These are phyloP conservation scores for Lasioglossum pauxillum DNA, from an alignment of 2,888 invertebrate genomes.

Conservation along the genomic window DNA sequence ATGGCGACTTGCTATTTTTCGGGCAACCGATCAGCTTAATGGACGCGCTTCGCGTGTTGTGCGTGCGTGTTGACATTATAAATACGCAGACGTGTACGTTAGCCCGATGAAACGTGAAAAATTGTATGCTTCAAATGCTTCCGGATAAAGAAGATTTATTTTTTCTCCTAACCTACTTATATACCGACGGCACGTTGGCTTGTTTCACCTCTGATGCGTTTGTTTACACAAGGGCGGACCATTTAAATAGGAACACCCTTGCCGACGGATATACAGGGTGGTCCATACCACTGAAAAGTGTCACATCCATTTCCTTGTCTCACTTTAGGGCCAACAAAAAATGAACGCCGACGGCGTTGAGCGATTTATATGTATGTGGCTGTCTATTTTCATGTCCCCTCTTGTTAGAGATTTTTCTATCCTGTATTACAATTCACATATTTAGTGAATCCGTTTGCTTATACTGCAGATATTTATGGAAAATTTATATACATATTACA, in stretches of 20 bases:
- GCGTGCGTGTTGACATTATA: constrained; percentile 13
- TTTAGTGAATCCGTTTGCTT: not conserved
- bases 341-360: not conserved
- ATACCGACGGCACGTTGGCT: constrained; percentile 11
- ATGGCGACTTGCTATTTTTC: not conserved
- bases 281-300: not conserved
- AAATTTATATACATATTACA: not conserved
- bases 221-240: constrained; percentile 22
- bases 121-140: constrained; percentile 20
- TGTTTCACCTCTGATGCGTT: constrained; percentile 16
- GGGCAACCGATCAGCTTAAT: not conserved
- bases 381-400: not conserved
- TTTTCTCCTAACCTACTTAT: constrained; percentile 20
- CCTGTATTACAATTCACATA: not conserved
- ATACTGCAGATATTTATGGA: not conserved
- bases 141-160: constrained; percentile 20
- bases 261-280: constrained; percentile 9
- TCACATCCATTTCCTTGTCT: not conserved
- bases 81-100: constrained; percentile 9
- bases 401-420: not conserved
- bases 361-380: not conserved
- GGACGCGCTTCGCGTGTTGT: not conserved
- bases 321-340: not conserved
- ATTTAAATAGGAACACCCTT: constrained; percentile 17
- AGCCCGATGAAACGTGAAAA: constrained; percentile 12